phyloP scores from a whole-genome alignment of 2,888 invertebrate species.

The Heliconius ismenius region DNA sequence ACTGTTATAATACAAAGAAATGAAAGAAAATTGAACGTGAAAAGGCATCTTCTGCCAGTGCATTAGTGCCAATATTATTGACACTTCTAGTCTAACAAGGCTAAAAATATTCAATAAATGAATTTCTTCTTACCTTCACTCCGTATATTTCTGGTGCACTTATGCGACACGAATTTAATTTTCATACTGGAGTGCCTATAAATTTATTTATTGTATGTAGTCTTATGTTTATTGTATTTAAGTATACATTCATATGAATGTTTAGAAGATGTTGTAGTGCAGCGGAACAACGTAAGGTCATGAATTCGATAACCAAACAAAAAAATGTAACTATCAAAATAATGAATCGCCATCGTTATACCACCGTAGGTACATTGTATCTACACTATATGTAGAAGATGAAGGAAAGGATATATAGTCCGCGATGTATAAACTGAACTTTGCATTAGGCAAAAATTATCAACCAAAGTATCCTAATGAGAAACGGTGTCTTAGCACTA shows the following conservation, averaged over 20 bases:
- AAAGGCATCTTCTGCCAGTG: conserved; percentile 19
- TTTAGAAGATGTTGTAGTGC: not conserved
- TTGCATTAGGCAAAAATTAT: too few species aligned
- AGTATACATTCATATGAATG: not conserved
- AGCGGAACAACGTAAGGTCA: too few species aligned
- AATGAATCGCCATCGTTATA: too few species aligned
- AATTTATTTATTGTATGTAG: conserved; percentile 38
- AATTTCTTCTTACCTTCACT: conserved; percentile 53
- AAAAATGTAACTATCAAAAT: too few species aligned
- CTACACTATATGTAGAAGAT: too few species aligned
- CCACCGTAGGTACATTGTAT: too few species aligned
- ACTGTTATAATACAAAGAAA: not conserved
- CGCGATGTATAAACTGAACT: too few species aligned
- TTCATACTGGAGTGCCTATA: conserved; percentile 48
- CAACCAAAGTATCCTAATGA: too few species aligned
- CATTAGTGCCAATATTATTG: conserved; percentile 53
- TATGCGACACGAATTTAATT: conserved; percentile 52
- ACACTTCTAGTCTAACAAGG: conserved; percentile 53
- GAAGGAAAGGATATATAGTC: too few species aligned
- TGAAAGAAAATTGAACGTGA: conserved; percentile 1
- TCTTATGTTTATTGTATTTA: not conserved
- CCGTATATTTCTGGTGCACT: conserved; percentile 42
- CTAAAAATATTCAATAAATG: conserved; percentile 57
- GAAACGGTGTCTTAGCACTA: too few species aligned
- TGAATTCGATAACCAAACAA: too few species aligned